phyloP scores from a whole-genome alignment of 2,888 invertebrate genomes.

The Liposcelis brunnea region DNA sequence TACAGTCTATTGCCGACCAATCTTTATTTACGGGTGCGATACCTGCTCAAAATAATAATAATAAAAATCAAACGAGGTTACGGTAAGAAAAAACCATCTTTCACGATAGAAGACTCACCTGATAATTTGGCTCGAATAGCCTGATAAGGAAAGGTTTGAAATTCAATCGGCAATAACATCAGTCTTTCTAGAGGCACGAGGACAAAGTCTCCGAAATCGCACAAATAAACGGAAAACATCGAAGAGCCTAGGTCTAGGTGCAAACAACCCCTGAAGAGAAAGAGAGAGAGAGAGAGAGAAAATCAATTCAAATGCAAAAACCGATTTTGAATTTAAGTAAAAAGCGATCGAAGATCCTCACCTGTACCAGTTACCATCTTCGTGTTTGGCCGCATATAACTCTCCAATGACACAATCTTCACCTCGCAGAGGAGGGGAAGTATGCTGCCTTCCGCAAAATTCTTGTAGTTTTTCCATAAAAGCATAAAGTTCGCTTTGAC shows the following conservation, averaged over 20 bases:
- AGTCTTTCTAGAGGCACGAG: conserved; percentile 35
- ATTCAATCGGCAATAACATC: conserved; percentile 34
- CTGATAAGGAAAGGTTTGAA: conserved; percentile 42
- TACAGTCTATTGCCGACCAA: conserved; percentile 57
- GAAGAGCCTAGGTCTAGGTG: conserved; percentile 15
- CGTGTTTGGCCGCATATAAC: conserved; percentile 49
- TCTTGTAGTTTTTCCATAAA: conserved; percentile 50
- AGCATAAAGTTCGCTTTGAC: conserved; percentile 29
- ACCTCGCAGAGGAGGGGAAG: too few species aligned
- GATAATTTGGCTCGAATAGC: conserved; percentile 44
- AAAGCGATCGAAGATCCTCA: conserved; percentile 25
- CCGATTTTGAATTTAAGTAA: too few species aligned
- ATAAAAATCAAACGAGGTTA: conserved; percentile 1
- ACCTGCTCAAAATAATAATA: conserved; percentile 24
- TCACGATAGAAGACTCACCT: conserved; percentile 27
- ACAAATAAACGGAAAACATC: conserved; percentile 41
- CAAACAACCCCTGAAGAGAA: conserved; percentile 11
- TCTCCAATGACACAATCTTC: conserved; percentile 29
- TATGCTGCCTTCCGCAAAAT: conserved; percentile 35
- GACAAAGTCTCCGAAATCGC: conserved; percentile 46
- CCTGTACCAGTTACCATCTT: conserved; percentile 56
- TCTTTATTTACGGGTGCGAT: conserved; percentile 38
- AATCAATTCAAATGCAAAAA: too few species aligned
- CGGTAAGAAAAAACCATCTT: background rate
- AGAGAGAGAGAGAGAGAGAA: too few species aligned